Evolutionary conservation across 1,140 invertebrate genomes (phyloP), one percentile per base, ranked within the genome.

Genomic region (Zaprionus ornatus): DNA sequence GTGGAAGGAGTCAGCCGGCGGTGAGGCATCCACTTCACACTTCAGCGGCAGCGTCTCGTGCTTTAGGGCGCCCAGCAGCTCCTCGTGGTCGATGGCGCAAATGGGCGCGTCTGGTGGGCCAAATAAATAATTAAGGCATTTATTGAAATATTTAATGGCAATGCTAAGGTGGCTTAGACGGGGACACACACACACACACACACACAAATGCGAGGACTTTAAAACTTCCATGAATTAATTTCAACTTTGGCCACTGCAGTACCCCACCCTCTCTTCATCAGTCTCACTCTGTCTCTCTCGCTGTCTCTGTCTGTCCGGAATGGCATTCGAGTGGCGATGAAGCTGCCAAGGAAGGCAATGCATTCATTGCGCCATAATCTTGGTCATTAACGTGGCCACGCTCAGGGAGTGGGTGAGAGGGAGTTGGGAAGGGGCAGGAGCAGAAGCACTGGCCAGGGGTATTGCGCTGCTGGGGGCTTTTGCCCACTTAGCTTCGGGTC

Each of bases 11-110:
- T 96, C 94, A 12, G 96, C 94, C 1, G 96, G 94, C 10, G 97
- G 97, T 88, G 98, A 97, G 71, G 97, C 96, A 79, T 97, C 97
- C 66, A 98, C 97, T 79, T 96, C 95, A 91, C 97, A 98, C 75
- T 95, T 95, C 68, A 98, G 93, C 45, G 95, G 94, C 13, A 97
- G 95, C 13, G 96, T 97, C 92, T 98, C 97, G 87, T 97, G 96
- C 86, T 97, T 97, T 63, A 97, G 93, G 5, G 97, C 97, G 2
- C 97, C 97, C 65, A 96, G 95, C 5, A 97, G 94, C 91, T 96
- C 95, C 88, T 97, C 96, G 74, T 94, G 94, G 52, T 95, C 94
- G 79, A 95, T 95, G 67, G 95, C 95, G 92, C 97, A 98, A n/a
- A 96, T 95, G 57, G 97, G 97, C 29, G 96, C 95, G 93, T 96